Evolutionary conservation across 2,888 invertebrate species (phyloP), one percentile per base, ranked within the genome.

Genomic region (Harpalus rubripes): DNA sequence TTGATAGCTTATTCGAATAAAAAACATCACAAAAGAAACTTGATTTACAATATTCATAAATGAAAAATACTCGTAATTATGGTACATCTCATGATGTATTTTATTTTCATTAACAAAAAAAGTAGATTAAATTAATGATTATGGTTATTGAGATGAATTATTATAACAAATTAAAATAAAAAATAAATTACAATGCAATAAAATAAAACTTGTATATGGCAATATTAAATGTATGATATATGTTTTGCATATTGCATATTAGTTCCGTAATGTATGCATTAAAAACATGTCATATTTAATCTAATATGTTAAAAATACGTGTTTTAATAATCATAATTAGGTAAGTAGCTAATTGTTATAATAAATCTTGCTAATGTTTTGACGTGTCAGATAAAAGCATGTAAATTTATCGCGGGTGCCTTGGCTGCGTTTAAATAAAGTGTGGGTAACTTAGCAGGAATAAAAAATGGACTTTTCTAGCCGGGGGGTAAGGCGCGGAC

Each of bases 281-380:
- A 63, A 74, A 74, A 74, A 18, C 10, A 74, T 44, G 72, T 74
- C 72, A 74, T 18, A 74, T 74, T 16, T 74, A 74, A 74, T 74
- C 72, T 74, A 74, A 74, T 74, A 44, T 44, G 72, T 41, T 74
- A 41, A 74, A 74, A 74, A 74, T 78, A 78, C 80, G 41, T 80
- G 80, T 80, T 61, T 80, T 59, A 80, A 80, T 80, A 80, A 80
- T 80, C 80, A 61, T 61, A 80, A 80, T 80, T 80, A 80, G 61
- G 59, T 80, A 80, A 80, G 80, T 80, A 61, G 59, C 80, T 61
- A 80, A 80, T 80, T 80, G 61, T 61, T 32, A 41, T 61, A 59
- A 80, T 80, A 80, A 80, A 80, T 80, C 80, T 80, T 80, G 22
- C 61, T 80, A 61, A 78, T 58, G 26, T 78, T 76, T 22, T 78